Conservation (phyloP, 1,140 invertebrate species). For the Portunus trituberculatus region DNA sequence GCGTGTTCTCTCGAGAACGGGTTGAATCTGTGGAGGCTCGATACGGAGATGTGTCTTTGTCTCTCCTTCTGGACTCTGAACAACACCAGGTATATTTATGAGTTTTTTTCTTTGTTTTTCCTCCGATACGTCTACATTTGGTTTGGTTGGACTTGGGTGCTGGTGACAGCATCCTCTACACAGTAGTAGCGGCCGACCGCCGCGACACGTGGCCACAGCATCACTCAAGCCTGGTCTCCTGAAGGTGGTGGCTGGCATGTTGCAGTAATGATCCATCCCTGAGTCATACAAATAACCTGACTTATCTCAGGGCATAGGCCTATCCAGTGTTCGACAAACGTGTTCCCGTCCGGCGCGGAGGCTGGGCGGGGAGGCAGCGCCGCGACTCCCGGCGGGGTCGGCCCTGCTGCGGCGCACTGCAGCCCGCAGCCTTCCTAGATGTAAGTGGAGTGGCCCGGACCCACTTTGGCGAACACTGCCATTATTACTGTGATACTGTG, state of each 20-base stretch:
- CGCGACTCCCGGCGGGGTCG: not conserved
- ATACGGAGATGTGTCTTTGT: slow-evolving; percentile 73
- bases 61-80: slow-evolving; percentile 74
- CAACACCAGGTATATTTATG: slow-evolving; percentile 54
- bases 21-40: slow-evolving; percentile 71
- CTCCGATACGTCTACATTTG: slow-evolving; percentile 25
- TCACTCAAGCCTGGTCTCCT: slow-evolving; percentile 76
- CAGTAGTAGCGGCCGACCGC: slow-evolving; percentile 72
- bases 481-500: slow-evolving; percentile 75
- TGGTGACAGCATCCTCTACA: slow-evolving; percentile 75
- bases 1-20: not conserved
- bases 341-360: slow-evolving; percentile 55
- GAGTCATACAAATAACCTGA: slow-evolving; percentile 72
- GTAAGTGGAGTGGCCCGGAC: slow-evolving; percentile 58
- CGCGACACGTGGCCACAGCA: slow-evolving; percentile 68
- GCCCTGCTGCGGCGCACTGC: not conserved
- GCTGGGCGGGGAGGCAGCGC: slow-evolving; percentile 63
- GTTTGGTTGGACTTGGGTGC: slow-evolving; percentile 75
- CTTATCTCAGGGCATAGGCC: slow-evolving; percentile 69
- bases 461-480: slow-evolving; percentile 75
- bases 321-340: slow-evolving; percentile 72
- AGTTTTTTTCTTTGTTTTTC: slow-evolving; percentile 33
- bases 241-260: slow-evolving; percentile 70
- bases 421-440: slow-evolving; percentile 71
- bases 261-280: slow-evolving; percentile 76